These are phyloP conservation scores for Oryzias woworae DNA, from an alignment of 2,113 vertebrate species.

Conservation along the genomic window DNA sequence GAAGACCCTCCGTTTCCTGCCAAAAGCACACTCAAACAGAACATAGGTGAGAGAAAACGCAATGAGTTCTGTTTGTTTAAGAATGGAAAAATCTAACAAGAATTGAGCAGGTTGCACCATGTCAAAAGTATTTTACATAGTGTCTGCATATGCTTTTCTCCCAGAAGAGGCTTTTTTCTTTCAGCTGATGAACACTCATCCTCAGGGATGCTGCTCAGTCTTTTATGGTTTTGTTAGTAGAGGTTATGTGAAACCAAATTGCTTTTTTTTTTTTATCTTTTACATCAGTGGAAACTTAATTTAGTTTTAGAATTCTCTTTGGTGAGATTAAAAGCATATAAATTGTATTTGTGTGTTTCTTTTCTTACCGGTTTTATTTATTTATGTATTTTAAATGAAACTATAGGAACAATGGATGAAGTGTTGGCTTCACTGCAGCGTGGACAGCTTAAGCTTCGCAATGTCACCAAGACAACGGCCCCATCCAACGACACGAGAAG, in stretches of 20 bases:
- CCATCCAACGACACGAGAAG: conserved; percentile 67
- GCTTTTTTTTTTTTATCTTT: no score
- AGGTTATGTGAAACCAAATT: no score
- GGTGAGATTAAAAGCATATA: not conserved
- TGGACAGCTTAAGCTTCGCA: conserved; percentile 76
- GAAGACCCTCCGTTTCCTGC: conserved; percentile 52
- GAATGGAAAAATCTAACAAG: not conserved
- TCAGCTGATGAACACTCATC: no score
- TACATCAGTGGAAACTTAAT: no score
- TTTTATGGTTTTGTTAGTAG: no score
- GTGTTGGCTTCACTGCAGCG: conserved; percentile 90
- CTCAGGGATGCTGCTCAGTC: no score
- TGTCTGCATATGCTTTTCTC: no score
- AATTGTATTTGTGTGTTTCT: not conserved
- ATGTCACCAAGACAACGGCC: conserved; percentile 12
- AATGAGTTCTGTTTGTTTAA: not conserved
- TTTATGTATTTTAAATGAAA: not conserved
- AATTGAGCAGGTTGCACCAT: not conserved
- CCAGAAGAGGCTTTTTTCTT: no score
- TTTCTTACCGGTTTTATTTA: not conserved
- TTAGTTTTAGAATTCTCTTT: not conserved
- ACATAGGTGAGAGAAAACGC: conserved; percentile 78
- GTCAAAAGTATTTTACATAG: conserved; percentile 1
- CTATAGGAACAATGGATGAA: conserved; percentile 90
- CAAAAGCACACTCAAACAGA: conserved; percentile 73